phyloP scores from a whole-genome alignment of 2,113 vertebrate genomes.

The Protobothrops flavoviridis region DNA sequence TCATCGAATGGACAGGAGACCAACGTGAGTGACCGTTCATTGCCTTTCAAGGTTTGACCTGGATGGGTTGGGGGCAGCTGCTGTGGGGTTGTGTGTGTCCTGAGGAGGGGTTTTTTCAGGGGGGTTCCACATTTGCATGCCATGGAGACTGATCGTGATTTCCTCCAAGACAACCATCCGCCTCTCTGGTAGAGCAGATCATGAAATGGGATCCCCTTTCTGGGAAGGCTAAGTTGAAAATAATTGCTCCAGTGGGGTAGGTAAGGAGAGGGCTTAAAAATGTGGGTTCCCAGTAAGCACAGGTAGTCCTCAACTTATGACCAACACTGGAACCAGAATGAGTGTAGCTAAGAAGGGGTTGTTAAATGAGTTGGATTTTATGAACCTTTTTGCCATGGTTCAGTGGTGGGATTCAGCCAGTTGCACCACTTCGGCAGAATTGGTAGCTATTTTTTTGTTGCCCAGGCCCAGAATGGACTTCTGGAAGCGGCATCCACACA shows the following conservation, averaged over 20 bases:
- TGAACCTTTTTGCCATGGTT: neutral
- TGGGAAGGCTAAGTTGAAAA: neutral
- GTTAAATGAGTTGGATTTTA: neutral
- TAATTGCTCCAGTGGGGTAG: neutral
- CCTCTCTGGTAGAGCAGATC: neutral
- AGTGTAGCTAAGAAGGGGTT: neutral
- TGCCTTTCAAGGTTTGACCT: neutral
- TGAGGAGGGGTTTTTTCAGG: neutral
- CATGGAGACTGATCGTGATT: neutral
- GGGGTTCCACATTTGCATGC: neutral
- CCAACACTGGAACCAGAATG: neutral
- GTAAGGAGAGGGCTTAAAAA: neutral
- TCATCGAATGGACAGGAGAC: conserved; percentile 45
- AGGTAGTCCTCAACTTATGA: neutral
- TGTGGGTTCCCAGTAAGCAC: neutral
- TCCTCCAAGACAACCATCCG: neutral
- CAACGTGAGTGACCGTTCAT: conserved; percentile 19
- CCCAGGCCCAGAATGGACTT: no score
- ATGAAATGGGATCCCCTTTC: neutral
- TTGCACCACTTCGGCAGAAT: no score
- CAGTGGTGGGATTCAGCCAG: no score
- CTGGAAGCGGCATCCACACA: no score
- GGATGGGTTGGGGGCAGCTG: neutral
- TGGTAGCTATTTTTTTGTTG: no score
- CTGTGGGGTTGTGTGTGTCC: neutral